Percentiles rank a stretch among this genome's conserved stretches.
Conservation (phyloP, 1,140 invertebrate genomes). For the Apis mellifera region Amel_HAv3.1 CM009942.2:9583001-9583500, state of each 20-base stretch:
- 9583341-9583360: slow-evolving; percentile 1
- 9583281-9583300: slow-evolving; percentile 16
- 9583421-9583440: background rate
- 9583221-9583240: slow-evolving; percentile 4
- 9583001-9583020: slow-evolving; percentile 37
- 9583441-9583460: no score
- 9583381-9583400: slow-evolving; percentile 6
- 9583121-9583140: slow-evolving; percentile 52
- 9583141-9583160: slow-evolving; percentile 61
- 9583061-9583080: background rate
- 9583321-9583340: background rate
- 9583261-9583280: slow-evolving; percentile 56
- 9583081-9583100: background rate
- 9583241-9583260: slow-evolving; percentile 35
- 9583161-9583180: slow-evolving; percentile 69
- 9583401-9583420: background rate
- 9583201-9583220: slow-evolving; percentile 38
- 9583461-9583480: no score
- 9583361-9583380: slow-evolving; percentile 13
- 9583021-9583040: slow-evolving; percentile 56
- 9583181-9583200: slow-evolving; percentile 67
- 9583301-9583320: background rate
- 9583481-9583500: no score
- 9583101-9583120: slow-evolving; percentile 30
- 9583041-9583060: slow-evolving; percentile 43